phyloP scores from a whole-genome alignment of 2,888 invertebrate genomes.

The Drosophila subquinaria region DNA sequence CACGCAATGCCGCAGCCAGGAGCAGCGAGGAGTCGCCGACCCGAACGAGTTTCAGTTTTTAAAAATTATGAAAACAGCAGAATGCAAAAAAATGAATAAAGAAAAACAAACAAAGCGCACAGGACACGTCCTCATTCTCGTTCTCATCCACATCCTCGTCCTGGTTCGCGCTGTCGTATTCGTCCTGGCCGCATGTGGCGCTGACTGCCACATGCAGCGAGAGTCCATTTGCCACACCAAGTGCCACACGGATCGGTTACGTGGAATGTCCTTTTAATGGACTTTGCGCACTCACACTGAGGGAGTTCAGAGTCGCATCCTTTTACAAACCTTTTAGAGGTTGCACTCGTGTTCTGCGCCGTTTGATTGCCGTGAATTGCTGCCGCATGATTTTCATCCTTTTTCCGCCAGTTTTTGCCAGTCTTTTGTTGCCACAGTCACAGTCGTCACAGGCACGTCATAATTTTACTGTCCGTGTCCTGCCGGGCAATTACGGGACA shows the following conservation, averaged over 20 bases:
- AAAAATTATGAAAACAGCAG: constrained; percentile 68
- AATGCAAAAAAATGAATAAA: constrained; percentile 12
- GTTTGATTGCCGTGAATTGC: constrained; percentile 81
- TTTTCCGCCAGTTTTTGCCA: constrained; percentile 41
- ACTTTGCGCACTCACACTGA: constrained; percentile 71
- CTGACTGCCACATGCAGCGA: constrained; percentile 55
- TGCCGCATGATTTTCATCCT: constrained; percentile 78
- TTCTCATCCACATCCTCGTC: constrained; percentile 25
- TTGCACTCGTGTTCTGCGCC: constrained; percentile 73
- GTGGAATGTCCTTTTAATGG: constrained; percentile 81
- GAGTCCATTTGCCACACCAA: constrained; percentile 70
- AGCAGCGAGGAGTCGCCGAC: constrained; percentile 57
- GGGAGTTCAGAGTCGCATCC: constrained; percentile 56
- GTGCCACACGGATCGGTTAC: constrained; percentile 75
- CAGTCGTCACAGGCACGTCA: constrained; percentile 63
- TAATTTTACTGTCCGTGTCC: constrained; percentile 43
- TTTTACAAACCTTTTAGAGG: constrained; percentile 73
- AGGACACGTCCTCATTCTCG: constrained; percentile 38
- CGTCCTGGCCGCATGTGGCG: constrained; percentile 67
- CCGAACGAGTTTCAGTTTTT: constrained; percentile 73
- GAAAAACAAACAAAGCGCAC: constrained; percentile 59
- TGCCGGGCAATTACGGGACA: constrained; percentile 58
- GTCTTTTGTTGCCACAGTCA: constrained; percentile 49
- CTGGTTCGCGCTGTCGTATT: constrained; percentile 33
- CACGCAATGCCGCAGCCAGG: constrained; percentile 76